Evolutionary conservation across 2,113 vertebrate genomes (phyloP), one percentile per base, ranked within the genome.

Genomic region (Oceanodroma tethys): DNA sequence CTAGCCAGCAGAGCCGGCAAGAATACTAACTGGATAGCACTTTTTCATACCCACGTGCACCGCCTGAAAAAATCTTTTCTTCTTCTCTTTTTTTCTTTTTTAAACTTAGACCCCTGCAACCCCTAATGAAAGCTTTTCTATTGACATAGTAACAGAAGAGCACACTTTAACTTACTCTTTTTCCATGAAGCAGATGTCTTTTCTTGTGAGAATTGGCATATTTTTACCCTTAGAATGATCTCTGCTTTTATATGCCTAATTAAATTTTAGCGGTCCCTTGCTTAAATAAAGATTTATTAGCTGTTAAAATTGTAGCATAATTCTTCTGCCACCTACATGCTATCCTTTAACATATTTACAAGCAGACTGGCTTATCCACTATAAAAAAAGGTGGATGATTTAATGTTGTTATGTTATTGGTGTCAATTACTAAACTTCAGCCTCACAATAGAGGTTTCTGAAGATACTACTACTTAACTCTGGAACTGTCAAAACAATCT

Each of bases 251-350:
- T 98, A 98, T 97, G 97, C 97, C 97, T 97, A 98, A 98, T 98
- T 98, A 98, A 98, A 98, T 98, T 98, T 98, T 98, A 98, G 98
- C 96, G 18, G 96, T 97, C 98, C 97, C 98, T 91, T 97, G 98
- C 96, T 98, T 98, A 98, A 98, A 98, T 98, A 98, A 98, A 98
- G 98, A 98, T 98, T 98, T 98, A 98, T 98, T 98, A 98, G 97
- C 98, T 98, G 97, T 97, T 98, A 98, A 98, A 98, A 98, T 97
- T 91, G 93, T 97, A 98, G 97, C 97, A 97, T 98, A 98, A 98
- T 97, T 98, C 97, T 98, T 98, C 97, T 97, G 94, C 97, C 97
- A 98, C 98, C 97, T 98, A 97, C 95, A 96, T 17, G 29, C 95
- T 97, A 97, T 97, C 90, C 91, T 97, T 98, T 94, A 98, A 97